Conservation (phyloP, 2,888 invertebrate genomes). For the Patella ulyssiponensis region DNA sequence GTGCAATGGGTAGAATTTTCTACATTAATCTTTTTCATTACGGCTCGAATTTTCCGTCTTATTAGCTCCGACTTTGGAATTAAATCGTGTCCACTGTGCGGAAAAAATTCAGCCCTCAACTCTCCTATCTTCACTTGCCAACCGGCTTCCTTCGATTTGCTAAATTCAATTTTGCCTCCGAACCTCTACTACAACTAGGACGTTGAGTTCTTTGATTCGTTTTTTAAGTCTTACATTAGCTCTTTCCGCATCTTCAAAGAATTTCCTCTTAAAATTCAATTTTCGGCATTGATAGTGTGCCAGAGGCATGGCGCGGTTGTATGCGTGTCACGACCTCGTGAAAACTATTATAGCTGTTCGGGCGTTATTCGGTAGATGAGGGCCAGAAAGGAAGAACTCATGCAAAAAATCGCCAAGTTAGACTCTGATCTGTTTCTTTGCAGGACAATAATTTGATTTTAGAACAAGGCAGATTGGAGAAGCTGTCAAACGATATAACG, state of each 20-base stretch:
- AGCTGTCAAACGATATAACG: constrained; percentile 7
- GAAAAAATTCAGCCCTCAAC: constrained; percentile 36
- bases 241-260: constrained; percentile 13
- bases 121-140: constrained; percentile 19
- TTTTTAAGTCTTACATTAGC: constrained; percentile 13
- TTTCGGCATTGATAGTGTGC: constrained; percentile 5
- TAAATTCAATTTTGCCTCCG: constrained; percentile 26
- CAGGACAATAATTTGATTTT: constrained; percentile 12
- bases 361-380: background rate
- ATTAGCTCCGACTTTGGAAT: constrained; percentile 44
- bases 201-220: background rate
- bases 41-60: constrained; percentile 43
- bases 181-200: constrained; percentile 6
- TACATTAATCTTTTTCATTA: constrained; percentile 51
- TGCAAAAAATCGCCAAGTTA: constrained; percentile 8
- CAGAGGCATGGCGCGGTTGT: constrained; percentile 3
- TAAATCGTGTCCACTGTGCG: constrained; percentile 45
- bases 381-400: constrained; percentile 7
- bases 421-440: constrained; percentile 3
- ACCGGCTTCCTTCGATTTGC: constrained; percentile 25
- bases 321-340: constrained; percentile 2
- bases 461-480: constrained; percentile 3
- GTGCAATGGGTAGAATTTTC: constrained; percentile 36
- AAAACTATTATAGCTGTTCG: background rate
- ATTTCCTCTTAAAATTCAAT: constrained; percentile 10